Evolutionary conservation across 2,888 invertebrate species (phyloP).

Genomic region (Brenthis daphne): DNA sequence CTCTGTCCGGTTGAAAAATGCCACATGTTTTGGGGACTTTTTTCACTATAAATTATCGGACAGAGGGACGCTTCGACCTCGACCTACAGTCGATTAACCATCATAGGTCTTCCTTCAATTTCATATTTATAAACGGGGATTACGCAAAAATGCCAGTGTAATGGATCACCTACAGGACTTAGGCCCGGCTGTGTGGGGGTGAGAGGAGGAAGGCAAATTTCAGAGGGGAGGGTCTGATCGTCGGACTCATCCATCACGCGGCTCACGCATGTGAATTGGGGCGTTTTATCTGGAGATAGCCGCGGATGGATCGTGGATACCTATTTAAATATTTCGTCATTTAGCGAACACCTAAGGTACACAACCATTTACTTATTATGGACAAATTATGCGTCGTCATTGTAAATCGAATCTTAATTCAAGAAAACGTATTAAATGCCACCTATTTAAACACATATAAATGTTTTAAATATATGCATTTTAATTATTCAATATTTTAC

Average conservation of each 20-base stretch:
- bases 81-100: constrained; percentile 82
- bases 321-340: constrained; percentile 81
- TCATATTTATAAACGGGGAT: constrained; percentile 82
- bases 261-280: constrained; percentile 82
- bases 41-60: constrained; percentile 69
- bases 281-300: constrained; percentile 81
- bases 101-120: constrained; percentile 80
- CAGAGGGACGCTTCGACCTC: constrained; percentile 70
- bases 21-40: constrained; percentile 48
- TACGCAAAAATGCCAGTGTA: constrained; percentile 81
- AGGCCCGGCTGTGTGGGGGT: constrained; percentile 62
- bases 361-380: constrained; percentile 43
- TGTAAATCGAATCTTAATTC: background rate
- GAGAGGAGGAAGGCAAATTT: constrained; percentile 73
- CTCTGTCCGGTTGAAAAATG: constrained; percentile 30
- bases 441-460: too few relatives aligned
- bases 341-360: constrained; percentile 53
- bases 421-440: too few relatives aligned
- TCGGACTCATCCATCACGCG: constrained; percentile 79
- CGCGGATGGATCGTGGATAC: constrained; percentile 62
- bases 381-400: constrained; percentile 5
- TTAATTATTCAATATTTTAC: too few relatives aligned
- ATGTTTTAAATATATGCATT: too few relatives aligned
- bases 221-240: constrained; percentile 79
- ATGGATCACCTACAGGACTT: constrained; percentile 81